These are phyloP conservation scores for Drosophila gunungcola DNA, from an alignment of 1,140 invertebrate genomes.

Conservation along the genomic window DNA sequence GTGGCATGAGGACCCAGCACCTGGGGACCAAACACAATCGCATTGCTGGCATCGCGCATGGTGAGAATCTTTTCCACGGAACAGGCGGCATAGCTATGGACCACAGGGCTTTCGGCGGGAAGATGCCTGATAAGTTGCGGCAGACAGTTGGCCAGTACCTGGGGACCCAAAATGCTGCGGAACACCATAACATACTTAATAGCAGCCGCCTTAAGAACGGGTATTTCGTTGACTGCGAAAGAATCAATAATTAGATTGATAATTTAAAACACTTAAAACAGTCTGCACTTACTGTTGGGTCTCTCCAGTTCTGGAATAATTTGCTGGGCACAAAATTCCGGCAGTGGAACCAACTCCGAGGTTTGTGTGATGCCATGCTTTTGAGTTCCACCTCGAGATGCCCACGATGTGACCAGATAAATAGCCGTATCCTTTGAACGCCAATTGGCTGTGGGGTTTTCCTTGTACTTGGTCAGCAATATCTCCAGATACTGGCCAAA, in stretches of 20 bases:
- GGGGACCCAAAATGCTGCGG: slow-evolving; percentile 93
- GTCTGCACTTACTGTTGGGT: slow-evolving; percentile 85
- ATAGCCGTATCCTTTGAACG: slow-evolving; percentile 97
- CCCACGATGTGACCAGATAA: slow-evolving; percentile 97
- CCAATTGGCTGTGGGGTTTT: slow-evolving; percentile 93
- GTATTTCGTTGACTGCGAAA: slow-evolving; percentile 91
- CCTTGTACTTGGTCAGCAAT: slow-evolving; percentile 91
- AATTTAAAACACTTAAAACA: neutral
- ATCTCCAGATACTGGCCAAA: slow-evolving; percentile 96
- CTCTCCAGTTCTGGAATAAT: slow-evolving; percentile 94
- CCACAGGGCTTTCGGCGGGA: slow-evolving; percentile 91
- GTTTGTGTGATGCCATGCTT: slow-evolving; percentile 96
- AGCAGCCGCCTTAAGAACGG: slow-evolving; percentile 97
- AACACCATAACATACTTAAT: slow-evolving; percentile 99
- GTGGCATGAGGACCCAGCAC: slow-evolving; percentile 87
- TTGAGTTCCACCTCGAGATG: slow-evolving; percentile 95
- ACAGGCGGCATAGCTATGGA: slow-evolving; percentile 97
- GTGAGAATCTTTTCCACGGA: slow-evolving; percentile 95
- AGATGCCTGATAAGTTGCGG: slow-evolving; percentile 92
- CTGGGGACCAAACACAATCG: slow-evolving; percentile 85
- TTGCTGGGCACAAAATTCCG: slow-evolving; percentile 93
- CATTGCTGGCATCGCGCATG: slow-evolving; percentile 87
- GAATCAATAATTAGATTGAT: slow-evolving; percentile 61
- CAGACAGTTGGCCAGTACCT: slow-evolving; percentile 90
- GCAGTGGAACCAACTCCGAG: slow-evolving; percentile 94